These are phyloP conservation scores for Athalia circularis DNA, from an alignment of 2,888 invertebrate species.

Conservation along the genomic window DNA sequence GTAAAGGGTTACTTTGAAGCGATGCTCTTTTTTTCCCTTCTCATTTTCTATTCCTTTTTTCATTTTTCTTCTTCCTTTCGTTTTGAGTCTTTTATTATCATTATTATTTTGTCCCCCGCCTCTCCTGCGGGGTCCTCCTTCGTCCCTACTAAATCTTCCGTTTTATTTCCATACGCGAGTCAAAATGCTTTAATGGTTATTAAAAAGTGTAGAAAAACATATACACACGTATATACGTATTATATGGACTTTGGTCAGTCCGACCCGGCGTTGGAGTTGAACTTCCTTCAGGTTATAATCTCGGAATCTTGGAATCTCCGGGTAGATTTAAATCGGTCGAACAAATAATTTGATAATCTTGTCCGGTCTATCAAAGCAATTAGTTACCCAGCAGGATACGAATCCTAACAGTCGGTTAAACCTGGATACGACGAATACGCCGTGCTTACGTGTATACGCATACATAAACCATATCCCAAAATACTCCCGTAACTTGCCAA, in stretches of 20 bases:
- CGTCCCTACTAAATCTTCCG: slow-evolving; percentile 49
- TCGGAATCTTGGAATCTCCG: slow-evolving; percentile 11
- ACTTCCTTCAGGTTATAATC: not conserved
- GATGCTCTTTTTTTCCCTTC: slow-evolving; percentile 38
- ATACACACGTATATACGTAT: too few species aligned
- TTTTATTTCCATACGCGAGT: slow-evolving; percentile 44
- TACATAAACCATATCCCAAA: slow-evolving; percentile 4
- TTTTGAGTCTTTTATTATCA: slow-evolving; percentile 38
- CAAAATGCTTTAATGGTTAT: slow-evolving; percentile 45
- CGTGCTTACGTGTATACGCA: too few species aligned
- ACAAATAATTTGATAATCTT: slow-evolving; percentile 65
- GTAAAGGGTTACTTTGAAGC: slow-evolving; percentile 45
- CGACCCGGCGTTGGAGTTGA: not conserved
- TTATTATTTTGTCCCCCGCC: not conserved
- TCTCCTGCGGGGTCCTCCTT: slow-evolving; percentile 32
- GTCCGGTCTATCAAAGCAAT: slow-evolving; percentile 61
- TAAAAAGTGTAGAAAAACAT: slow-evolving; percentile 36
- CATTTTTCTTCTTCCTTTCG: slow-evolving; percentile 24
- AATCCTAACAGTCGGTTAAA: slow-evolving; percentile 22
- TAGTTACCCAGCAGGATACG: slow-evolving; percentile 64
- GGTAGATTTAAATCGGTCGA: slow-evolving; percentile 58
- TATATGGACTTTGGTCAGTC: not conserved
- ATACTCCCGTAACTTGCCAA: slow-evolving; percentile 1
- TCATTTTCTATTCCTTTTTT: slow-evolving; percentile 52
- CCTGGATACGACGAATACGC: not conserved